Evolutionary conservation across 2,888 invertebrate genomes (phyloP).

Genomic region (Stegophylla sp.): DNA sequence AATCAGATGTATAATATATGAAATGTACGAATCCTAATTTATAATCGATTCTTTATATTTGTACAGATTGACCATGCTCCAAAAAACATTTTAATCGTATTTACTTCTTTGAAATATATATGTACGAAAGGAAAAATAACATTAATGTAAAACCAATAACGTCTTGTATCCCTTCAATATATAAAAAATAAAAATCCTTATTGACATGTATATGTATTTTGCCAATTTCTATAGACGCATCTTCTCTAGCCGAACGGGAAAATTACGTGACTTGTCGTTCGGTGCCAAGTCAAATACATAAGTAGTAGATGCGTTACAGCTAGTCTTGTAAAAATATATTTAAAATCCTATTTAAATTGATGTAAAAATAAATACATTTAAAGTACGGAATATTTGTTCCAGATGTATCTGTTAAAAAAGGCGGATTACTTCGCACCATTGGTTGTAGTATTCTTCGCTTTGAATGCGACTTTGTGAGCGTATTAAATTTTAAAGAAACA

Average conservation of each 20-base stretch:
- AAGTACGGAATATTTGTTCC: no score
- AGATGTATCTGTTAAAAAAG: no score
- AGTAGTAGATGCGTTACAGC: not conserved
- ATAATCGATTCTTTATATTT: not conserved
- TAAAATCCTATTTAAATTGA: no score
- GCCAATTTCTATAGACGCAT: not conserved
- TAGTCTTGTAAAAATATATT: no score
- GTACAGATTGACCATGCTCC: not conserved
- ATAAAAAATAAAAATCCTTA: constrained; percentile 9
- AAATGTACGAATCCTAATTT: not conserved
- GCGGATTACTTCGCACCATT: no score
- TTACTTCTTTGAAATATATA: not conserved
- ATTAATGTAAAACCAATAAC: not conserved
- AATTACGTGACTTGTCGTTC: constrained; percentile 2
- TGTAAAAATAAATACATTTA: no score
- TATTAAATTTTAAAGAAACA: no score
- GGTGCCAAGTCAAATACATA: not conserved
- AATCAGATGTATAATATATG: not conserved
- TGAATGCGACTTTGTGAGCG: no score
- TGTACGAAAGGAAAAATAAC: no score
- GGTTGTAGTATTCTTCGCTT: no score
- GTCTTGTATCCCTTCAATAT: not conserved
- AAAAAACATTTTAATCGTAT: not conserved
- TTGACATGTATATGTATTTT: not conserved
- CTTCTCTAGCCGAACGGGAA: not conserved